phyloP scores from a whole-genome alignment of 1,140 invertebrate species.

The Anagrus nilaparvatae region DNA sequence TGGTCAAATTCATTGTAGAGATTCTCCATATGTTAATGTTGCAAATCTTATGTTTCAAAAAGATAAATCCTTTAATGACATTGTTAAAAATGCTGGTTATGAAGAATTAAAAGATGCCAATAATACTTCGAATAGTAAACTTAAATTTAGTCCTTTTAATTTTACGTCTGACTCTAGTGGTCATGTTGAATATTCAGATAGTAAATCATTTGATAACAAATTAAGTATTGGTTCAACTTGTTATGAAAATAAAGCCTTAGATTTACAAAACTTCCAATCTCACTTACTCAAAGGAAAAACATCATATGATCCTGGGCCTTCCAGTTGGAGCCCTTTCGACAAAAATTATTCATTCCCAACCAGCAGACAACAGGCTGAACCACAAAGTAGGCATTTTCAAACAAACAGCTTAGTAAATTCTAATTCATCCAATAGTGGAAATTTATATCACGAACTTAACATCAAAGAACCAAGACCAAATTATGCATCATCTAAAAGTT shows the following conservation, averaged over 20 bases:
- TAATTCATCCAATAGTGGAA: not conserved
- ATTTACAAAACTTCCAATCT: conserved; percentile 17
- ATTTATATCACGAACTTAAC: not conserved
- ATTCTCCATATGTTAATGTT: conserved; percentile 41
- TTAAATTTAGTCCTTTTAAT: conserved; percentile 31
- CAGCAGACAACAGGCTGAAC: conserved; percentile 21
- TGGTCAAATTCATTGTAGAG: conserved; percentile 19
- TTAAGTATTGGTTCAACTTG: conserved; percentile 21
- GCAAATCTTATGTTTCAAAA: conserved; percentile 38
- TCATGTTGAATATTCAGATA: conserved; percentile 36
- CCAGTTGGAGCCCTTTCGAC: conserved; percentile 23
- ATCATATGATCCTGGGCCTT: conserved; percentile 24
- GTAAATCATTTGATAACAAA: conserved; percentile 19
- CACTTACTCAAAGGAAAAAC: conserved; percentile 21
- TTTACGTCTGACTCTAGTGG: conserved; percentile 38
- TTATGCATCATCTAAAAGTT: conserved; percentile 35
- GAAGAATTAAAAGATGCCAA: conserved; percentile 31
- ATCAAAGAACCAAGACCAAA: conserved; percentile 4
- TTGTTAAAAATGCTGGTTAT: conserved; percentile 31
- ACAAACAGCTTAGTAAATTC: conserved; percentile 5
- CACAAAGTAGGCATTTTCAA: conserved; percentile 5
- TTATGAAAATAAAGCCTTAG: conserved; percentile 19
- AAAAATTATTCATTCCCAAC: conserved; percentile 25
- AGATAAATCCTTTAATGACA: conserved; percentile 31
- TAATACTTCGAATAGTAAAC: conserved; percentile 11